Evolutionary conservation across 2,797 vertebrate species (phyloP).

Genomic region (Cyprinodon diabolis): DNA sequence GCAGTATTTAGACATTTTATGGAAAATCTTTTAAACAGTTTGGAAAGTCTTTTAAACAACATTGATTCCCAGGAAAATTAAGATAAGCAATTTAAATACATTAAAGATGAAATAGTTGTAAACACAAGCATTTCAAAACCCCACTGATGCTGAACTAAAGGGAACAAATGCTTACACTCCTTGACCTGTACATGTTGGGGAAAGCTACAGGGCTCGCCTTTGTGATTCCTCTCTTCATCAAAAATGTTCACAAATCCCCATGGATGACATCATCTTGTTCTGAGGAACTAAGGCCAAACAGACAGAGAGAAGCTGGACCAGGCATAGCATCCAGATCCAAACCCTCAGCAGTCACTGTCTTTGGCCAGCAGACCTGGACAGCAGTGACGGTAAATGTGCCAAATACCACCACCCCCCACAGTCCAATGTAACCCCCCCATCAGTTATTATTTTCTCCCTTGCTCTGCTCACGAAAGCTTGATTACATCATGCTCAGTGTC

Average conservation of each 20-base stretch:
- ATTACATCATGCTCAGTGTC: constrained; percentile 75
- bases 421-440: constrained; percentile 18
- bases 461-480: constrained; percentile 66
- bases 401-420: constrained; percentile 37
- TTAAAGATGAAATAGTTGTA: not conserved
- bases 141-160: constrained; percentile 1
- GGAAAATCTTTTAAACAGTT: too few species aligned
- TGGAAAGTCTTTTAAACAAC: too few species aligned
- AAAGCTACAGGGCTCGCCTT: constrained; percentile 47
- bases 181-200: constrained; percentile 48
- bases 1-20: too few species aligned
- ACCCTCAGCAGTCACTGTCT: constrained; percentile 69
- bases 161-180: constrained; percentile 10
- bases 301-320: constrained; percentile 64
- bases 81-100: not conserved
- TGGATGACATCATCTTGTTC: constrained; percentile 75
- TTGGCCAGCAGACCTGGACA: constrained; percentile 77
- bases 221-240: constrained; percentile 66
- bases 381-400: constrained; percentile 65
- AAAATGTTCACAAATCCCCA: constrained; percentile 71
- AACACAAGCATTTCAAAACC: too few species aligned
- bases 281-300: constrained; percentile 66
- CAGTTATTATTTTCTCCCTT: constrained; percentile 67
- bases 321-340: constrained; percentile 69
- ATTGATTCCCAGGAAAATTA: not conserved